phyloP scores from a whole-genome alignment of 2,888 invertebrate species.

The Coelinius sp. region DNA sequence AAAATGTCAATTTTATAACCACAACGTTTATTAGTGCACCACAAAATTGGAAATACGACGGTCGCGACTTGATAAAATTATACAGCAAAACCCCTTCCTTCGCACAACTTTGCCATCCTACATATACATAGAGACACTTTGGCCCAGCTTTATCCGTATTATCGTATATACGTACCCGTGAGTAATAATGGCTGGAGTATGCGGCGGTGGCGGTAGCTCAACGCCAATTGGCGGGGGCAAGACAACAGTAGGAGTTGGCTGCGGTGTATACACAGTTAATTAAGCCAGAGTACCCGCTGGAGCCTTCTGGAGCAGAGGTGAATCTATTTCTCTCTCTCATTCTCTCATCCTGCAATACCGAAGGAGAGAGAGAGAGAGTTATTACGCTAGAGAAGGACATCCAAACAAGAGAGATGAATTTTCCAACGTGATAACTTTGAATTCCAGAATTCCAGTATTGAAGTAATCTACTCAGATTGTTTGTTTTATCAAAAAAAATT shows the following conservation, averaged over 20 bases:
- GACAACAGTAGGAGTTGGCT: conserved; percentile 68
- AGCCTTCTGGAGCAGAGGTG: conserved; percentile 37
- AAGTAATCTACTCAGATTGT: conserved; percentile 59
- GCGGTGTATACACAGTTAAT: conserved; percentile 70
- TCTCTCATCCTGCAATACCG: neutral
- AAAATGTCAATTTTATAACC: neutral
- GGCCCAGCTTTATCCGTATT: neutral
- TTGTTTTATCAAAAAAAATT: too few relatives aligned
- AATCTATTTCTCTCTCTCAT: neutral
- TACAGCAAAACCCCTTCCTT: conserved; percentile 55
- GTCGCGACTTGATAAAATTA: conserved; percentile 68
- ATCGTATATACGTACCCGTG: neutral
- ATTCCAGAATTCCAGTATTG: conserved; percentile 37
- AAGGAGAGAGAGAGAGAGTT: neutral
- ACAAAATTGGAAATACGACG: conserved; percentile 22
- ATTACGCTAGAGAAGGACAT: conserved; percentile 12
- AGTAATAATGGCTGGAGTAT: conserved; percentile 10
- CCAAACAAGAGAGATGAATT: conserved; percentile 6
- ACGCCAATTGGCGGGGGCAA: conserved; percentile 66
- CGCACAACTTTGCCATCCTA: conserved; percentile 48
- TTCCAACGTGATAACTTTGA: conserved; percentile 1
- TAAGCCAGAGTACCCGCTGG: conserved; percentile 63
- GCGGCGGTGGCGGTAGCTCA: conserved; percentile 34
- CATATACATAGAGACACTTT: neutral
- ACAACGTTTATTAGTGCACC: conserved; percentile 1